These are phyloP conservation scores for Laspeyria flexula DNA, from an alignment of 2,888 invertebrate genomes.

Conservation along the genomic window DNA sequence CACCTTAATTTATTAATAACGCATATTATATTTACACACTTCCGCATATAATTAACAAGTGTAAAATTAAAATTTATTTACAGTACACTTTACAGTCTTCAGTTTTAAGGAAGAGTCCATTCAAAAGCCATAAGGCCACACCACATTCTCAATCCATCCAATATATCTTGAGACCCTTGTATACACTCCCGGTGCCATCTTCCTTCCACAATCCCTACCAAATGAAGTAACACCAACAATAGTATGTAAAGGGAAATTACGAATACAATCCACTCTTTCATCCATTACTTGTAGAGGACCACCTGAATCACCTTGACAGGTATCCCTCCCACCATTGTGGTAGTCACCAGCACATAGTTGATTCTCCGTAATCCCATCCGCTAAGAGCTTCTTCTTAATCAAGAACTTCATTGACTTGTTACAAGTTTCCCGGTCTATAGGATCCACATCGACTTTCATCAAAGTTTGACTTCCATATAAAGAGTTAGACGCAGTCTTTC, in stretches of 20 bases:
- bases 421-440: slow-evolving; percentile 62
- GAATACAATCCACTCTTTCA: slow-evolving; percentile 67
- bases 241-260: slow-evolving; percentile 72
- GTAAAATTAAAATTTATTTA: not conserved
- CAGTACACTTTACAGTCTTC: not conserved
- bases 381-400: slow-evolving; percentile 66
- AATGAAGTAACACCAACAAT: slow-evolving; percentile 84
- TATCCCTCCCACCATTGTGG: slow-evolving; percentile 74
- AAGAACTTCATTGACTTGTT: slow-evolving; percentile 73
- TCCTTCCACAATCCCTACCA: slow-evolving; percentile 82
- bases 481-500: slow-evolving; percentile 80
- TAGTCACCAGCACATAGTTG: slow-evolving; percentile 82
- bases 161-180: slow-evolving; percentile 77
- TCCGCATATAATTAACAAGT: too few relatives aligned
- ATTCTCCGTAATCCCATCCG: slow-evolving; percentile 63
- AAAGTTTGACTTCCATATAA: slow-evolving; percentile 72
- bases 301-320: slow-evolving; percentile 82
- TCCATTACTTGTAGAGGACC: slow-evolving; percentile 78
- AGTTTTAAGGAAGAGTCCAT: not conserved
- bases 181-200: slow-evolving; percentile 83
- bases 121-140: slow-evolving; percentile 65
- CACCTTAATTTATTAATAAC: too few relatives aligned
- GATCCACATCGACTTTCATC: slow-evolving; percentile 80
- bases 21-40: too few relatives aligned
- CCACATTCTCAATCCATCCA: slow-evolving; percentile 80